phyloP scores from a whole-genome alignment of 2,113 vertebrate species.

The Crotophaga sulcirostris region DNA sequence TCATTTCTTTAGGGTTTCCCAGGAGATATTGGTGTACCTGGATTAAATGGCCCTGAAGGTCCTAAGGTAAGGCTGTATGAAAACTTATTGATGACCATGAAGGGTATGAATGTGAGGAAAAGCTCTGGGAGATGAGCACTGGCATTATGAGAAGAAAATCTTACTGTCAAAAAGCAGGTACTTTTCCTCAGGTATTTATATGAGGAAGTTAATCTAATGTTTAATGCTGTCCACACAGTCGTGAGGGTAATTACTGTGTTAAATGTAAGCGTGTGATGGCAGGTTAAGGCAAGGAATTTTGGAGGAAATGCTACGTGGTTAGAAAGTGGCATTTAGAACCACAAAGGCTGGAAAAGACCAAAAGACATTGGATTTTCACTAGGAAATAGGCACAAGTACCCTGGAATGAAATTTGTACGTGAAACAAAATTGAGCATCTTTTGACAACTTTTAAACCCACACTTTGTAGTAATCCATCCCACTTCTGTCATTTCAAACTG shows the following conservation, averaged over 20 bases:
- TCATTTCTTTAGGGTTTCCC: constrained; percentile 89
- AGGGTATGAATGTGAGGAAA: neutral
- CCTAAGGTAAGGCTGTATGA: constrained; percentile 84
- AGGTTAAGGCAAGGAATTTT: neutral
- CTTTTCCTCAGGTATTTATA: neutral
- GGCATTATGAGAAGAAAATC: neutral
- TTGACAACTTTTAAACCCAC: neutral
- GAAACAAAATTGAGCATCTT: neutral
- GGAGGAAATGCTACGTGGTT: neutral
- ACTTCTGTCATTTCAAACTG: neutral
- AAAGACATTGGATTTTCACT: too few relatives aligned
- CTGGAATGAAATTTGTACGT: neutral
- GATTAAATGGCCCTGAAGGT: constrained; percentile 92
- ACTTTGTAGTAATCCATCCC: neutral
- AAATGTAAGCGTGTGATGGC: neutral
- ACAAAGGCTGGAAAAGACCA: too few relatives aligned
- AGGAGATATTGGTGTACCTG: constrained; percentile 94
- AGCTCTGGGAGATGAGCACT: neutral
- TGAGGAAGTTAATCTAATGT: neutral
- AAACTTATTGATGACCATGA: neutral
- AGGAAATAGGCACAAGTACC: neutral
- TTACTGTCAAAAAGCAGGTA: neutral
- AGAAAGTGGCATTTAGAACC: neutral
- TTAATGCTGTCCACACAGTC: neutral
- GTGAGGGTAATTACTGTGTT: neutral